Conservation (phyloP, 2,797 vertebrate species). For the Smutsia temminckii region DNA sequence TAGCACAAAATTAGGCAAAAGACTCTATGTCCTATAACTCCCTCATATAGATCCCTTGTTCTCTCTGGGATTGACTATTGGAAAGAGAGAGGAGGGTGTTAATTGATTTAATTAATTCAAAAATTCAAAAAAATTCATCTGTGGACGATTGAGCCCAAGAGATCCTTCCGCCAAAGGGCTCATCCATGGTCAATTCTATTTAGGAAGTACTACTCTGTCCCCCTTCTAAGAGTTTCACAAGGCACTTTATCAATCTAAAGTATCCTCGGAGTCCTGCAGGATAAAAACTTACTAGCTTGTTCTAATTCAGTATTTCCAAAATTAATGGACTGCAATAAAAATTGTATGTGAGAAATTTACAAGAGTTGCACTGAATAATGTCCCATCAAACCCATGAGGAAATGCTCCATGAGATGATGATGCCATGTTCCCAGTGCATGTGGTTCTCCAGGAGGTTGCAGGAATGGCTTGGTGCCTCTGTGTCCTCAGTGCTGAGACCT, state of each 20-base stretch:
- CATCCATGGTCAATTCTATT: neutral
- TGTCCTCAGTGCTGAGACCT: neutral
- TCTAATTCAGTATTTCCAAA: neutral
- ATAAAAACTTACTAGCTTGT: neutral
- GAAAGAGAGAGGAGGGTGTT: neutral
- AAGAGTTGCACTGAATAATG: neutral
- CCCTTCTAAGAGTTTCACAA: neutral
- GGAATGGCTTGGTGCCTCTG: neutral
- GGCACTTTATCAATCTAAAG: neutral
- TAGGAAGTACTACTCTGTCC: neutral
- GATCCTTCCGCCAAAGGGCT: neutral
- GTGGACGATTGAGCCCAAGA: neutral
- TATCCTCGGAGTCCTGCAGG: neutral
- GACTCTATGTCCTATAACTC: neutral
- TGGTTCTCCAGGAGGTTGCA: neutral
- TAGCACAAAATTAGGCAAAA: neutral
- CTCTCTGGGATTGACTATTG: neutral
- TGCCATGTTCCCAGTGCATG: neutral
- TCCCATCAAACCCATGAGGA: neutral
- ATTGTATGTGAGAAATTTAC: neutral
- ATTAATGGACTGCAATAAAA: neutral
- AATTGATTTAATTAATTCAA: neutral
- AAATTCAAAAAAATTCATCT: neutral
- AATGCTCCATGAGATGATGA: neutral
- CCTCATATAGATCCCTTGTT: neutral